Conservation (phyloP, 2,797 vertebrate species). For the Emydoidea blandingii region DNA sequence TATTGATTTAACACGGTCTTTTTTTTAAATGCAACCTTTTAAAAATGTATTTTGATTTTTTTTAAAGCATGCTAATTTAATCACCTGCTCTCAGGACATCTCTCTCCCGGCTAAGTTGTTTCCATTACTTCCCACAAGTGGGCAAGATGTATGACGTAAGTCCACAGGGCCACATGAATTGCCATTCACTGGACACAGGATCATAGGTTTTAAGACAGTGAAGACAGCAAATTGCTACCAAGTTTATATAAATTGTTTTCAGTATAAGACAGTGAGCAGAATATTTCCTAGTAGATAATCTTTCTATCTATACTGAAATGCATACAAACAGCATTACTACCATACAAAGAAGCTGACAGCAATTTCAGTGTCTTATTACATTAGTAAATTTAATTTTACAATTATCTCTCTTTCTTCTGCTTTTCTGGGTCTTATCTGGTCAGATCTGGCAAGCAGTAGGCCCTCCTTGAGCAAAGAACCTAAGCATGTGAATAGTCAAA, state of each 20-base stretch:
- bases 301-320: constrained; percentile 44
- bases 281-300: constrained; percentile 15
- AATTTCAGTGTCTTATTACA: constrained; percentile 41
- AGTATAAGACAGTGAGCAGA: neutral
- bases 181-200: constrained; percentile 7
- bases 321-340: neutral
- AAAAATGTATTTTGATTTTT: neutral
- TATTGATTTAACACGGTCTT: neutral
- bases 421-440: constrained; percentile 54
- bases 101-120: neutral
- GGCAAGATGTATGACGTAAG: neutral
- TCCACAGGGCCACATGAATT: neutral
- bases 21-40: neutral
- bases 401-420: constrained; percentile 47
- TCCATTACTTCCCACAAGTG: constrained; percentile 4
- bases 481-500: constrained; percentile 56
- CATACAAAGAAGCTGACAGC: constrained; percentile 1
- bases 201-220: neutral
- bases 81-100: neutral
- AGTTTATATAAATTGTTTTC: constrained; percentile 28
- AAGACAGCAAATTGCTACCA: neutral
- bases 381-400: constrained; percentile 49
- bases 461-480: constrained; percentile 22
- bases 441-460: constrained; percentile 38
- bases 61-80: neutral